phyloP scores from a whole-genome alignment of 1,140 invertebrate species.

The Zaprionus gabonicus region DNA sequence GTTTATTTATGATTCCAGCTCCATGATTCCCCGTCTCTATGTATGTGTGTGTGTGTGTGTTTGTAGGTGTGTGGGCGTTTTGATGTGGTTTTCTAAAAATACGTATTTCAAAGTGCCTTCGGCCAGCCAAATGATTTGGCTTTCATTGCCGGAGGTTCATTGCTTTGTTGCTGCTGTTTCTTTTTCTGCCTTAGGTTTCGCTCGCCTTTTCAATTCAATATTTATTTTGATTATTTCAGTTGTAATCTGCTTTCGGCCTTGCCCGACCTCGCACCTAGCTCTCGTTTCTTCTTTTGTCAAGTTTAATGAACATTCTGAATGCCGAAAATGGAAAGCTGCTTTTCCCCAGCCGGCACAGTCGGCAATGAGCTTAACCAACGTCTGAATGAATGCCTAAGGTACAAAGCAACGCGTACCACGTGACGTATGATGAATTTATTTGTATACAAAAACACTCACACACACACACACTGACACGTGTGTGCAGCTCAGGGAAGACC shows the following conservation, averaged over 20 bases:
- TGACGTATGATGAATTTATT: conserved; percentile 40
- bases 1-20: conserved; percentile 60
- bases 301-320: conserved; percentile 38
- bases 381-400: conserved; percentile 33
- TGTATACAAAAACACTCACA: conserved; percentile 7
- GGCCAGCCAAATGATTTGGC: conserved; percentile 30
- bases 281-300: conserved; percentile 10
- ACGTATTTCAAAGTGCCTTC: conserved; percentile 39
- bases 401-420: conserved; percentile 16
- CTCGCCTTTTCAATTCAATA: conserved; percentile 37
- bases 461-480: background rate
- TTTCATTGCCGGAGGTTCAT: conserved; percentile 18
- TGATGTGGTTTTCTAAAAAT: conserved; percentile 68
- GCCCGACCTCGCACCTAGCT: conserved; percentile 12
- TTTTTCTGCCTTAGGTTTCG: background rate
- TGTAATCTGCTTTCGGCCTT: conserved; percentile 39
- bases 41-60: conserved; percentile 10
- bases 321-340: conserved; percentile 21
- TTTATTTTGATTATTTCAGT: conserved; percentile 64
- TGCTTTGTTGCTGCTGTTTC: no score
- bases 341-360: conserved; percentile 12
- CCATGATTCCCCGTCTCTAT: conserved; percentile 13
- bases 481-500: background rate
- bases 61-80: conserved; percentile 17
- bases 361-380: conserved; percentile 32